Percentiles rank a stretch among this genome's conserved stretches.
These are phyloP conservation scores for Cosmia pyralina DNA, from an alignment of 2,888 invertebrate species.

Conservation along the genomic window DNA sequence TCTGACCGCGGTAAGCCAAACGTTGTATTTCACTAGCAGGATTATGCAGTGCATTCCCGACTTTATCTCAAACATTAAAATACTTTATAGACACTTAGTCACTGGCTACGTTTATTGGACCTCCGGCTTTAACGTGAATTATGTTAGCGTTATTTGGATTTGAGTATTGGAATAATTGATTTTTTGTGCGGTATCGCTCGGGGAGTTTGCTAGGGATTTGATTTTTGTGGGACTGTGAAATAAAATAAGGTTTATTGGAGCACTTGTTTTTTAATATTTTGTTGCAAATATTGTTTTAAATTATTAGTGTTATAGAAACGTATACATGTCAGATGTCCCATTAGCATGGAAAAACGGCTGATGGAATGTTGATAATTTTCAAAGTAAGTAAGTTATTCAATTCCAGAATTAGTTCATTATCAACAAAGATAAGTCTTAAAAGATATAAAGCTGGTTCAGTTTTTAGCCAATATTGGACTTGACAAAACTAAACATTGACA, in stretches of 20 bases:
- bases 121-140: constrained; percentile 48
- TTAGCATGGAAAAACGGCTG: not conserved
- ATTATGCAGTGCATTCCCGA: constrained; percentile 64
- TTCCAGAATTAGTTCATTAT: not conserved
- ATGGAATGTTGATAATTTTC: not conserved
- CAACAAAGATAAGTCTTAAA: not conserved
- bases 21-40: constrained; percentile 68
- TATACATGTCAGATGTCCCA: not conserved
- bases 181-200: constrained; percentile 40
- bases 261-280: constrained; percentile 27
- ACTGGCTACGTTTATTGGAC: constrained; percentile 60
- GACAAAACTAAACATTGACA: too few species aligned
- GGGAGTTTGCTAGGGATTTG: constrained; percentile 26
- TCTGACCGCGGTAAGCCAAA: constrained; percentile 65
- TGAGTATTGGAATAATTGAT: constrained; percentile 56
- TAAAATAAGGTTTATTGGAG: constrained; percentile 16
- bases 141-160: constrained; percentile 54
- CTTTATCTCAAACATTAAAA: constrained; percentile 79
- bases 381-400: not conserved
- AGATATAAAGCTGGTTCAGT: not conserved
- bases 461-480: not conserved
- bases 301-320: not conserved
- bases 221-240: constrained; percentile 5
- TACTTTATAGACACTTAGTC: constrained; percentile 75
- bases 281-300: not conserved